Conservation (phyloP, 2,113 vertebrate genomes). For the Microtus pennsylvanicus region DNA sequence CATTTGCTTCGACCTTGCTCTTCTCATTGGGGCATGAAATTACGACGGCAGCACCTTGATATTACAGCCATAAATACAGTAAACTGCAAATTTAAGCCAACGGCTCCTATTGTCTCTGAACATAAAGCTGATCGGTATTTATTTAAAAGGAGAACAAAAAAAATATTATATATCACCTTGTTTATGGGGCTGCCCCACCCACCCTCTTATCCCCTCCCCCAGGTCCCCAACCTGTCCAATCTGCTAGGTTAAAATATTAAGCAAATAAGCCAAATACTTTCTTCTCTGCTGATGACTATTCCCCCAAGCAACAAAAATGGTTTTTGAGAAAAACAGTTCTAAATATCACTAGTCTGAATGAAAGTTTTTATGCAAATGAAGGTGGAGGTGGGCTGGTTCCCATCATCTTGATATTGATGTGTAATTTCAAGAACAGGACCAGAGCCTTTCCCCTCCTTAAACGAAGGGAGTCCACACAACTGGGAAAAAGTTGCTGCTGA, state of each 20-base stretch:
- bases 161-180: constrained; percentile 99
- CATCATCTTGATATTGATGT: background rate
- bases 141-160: constrained; percentile 99
- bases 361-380: constrained; percentile 40
- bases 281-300: constrained; percentile 85
- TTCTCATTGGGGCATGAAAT: constrained; percentile 99
- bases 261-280: constrained; percentile 86
- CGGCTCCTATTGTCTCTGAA: constrained; percentile 99
- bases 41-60: constrained; percentile 99
- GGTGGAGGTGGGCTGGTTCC: background rate
- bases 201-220: constrained; percentile 86
- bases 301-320: constrained; percentile 72
- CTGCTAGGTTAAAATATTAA: constrained; percentile 89
- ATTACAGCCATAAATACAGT: constrained; percentile 99
- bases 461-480: constrained; percentile 62
- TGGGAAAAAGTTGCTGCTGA: constrained; percentile 67
- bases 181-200: constrained; percentile 97
- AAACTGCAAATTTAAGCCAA: constrained; percentile 99
- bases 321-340: constrained; percentile 80
- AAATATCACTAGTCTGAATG: constrained; percentile 25
- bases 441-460: background rate
- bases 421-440: background rate
- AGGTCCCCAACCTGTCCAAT: constrained; percentile 87
- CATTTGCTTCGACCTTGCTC: constrained; percentile 99
- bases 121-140: constrained; percentile 99